Conservation (phyloP, 30 jellyfish, hydroid and myxozoan species). For the Hydractinia echinata region DNA sequence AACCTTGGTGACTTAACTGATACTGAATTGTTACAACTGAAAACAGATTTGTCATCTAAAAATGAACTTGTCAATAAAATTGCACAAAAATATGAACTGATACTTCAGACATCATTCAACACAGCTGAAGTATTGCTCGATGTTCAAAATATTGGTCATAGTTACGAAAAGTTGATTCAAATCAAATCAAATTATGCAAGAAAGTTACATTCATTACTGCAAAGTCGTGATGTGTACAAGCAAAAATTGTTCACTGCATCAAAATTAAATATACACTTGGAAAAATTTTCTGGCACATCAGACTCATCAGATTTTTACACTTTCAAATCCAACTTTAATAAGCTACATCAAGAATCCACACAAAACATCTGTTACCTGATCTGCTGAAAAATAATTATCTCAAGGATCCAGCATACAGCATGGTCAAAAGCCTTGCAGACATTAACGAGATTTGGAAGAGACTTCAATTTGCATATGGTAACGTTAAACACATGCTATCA, state of each 20-base stretch:
- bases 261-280: slow-evolving; percentile 14
- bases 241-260: slow-evolving; percentile 28
- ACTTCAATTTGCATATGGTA: slow-evolving; percentile 29
- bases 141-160: slow-evolving; percentile 16
- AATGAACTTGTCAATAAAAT: slow-evolving; percentile 1
- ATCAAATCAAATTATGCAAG: slow-evolving; percentile 21
- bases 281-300: slow-evolving; percentile 20
- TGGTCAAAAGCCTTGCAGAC: slow-evolving; percentile 23
- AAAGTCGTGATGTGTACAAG: not conserved
- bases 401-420: slow-evolving; percentile 39
- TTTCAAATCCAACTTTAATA: slow-evolving; percentile 16
- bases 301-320: slow-evolving; percentile 31
- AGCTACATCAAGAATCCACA: slow-evolving; percentile 29
- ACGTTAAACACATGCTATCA: slow-evolving; percentile 13
- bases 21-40: slow-evolving; percentile 17
- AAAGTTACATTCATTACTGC: not conserved
- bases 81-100: slow-evolving; percentile 21
- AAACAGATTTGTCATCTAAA: slow-evolving; percentile 18
- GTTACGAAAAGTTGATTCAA: slow-evolving; percentile 10
- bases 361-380: slow-evolving; percentile 16
- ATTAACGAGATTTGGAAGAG: slow-evolving; percentile 20
- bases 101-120: not conserved
- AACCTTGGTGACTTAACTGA: slow-evolving; percentile 11
- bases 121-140: too few species aligned
- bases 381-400: slow-evolving; percentile 23